Evolutionary conservation across 2,113 vertebrate genomes (phyloP), one percentile per base, ranked within the genome.

Genomic region (Chaenocephalus aceratus): DNA sequence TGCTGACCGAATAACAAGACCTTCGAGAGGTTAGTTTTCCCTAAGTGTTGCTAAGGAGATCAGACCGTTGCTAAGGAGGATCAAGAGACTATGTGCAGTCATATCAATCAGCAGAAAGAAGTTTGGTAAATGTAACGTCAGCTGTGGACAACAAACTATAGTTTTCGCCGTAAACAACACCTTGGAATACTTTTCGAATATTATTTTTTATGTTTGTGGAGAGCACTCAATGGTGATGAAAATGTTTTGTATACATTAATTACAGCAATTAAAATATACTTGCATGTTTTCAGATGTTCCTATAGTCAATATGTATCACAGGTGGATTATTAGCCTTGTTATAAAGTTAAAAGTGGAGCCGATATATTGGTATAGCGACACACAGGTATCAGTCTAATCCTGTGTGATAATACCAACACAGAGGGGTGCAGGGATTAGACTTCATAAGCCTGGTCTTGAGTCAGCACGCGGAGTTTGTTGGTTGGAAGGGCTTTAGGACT

Each of bases 361-460:
- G 18, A 51, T 72, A 12, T 75, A 11, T 57, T 58, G 67, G 73
- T 74, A 64, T 60, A 68, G 0, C 14, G 4, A 64, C 71, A 41
- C 2, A 45, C 79, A 81, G 84, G 88, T 88, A 72, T 79, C 64
- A 18, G 64, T 71, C 23, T 84, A 87, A 90, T 90, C 86, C 88
- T 56, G 15, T 59, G 61, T 70, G 74, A 81, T 78, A 70, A 88
- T 21, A 67, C 82, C 77, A 77, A 80, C 84, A 80, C 74, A 73
- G 71, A 75, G 54, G 60, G 76, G 7, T 73, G 73, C 70, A 10
- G 63, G 85, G 88, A 88, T 92, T 88, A 86, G 77, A 69, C 70
- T 73, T 74, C 81, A 89, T 85, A 80, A 81, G 61, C 49, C 81
- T 54, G 10, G 10, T 75, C 65, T 86, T 67, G 83, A 84, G 78